Evolutionary conservation across 30 jellyfish, hydroid and myxozoan species (phyloP).

Genomic region (Euphysa ruthae): DNA sequence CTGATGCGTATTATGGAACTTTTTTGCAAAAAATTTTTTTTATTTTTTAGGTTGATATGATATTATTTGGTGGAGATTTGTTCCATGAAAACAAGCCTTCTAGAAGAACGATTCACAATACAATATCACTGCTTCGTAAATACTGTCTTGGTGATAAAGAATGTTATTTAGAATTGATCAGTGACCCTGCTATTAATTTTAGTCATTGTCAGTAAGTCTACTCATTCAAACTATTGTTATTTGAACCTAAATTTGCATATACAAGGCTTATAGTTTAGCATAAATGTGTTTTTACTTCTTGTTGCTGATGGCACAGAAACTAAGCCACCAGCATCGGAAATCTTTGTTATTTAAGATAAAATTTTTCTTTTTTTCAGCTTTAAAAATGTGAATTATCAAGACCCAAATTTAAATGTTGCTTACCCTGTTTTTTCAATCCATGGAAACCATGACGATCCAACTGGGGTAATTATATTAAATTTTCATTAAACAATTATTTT

Average conservation of each 20-base stretch:
- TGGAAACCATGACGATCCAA: slow-evolving; percentile 99
- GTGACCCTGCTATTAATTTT: slow-evolving; percentile 80
- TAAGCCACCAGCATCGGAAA: too few species aligned
- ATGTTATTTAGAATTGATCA: slow-evolving; percentile 69
- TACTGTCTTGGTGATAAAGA: slow-evolving; percentile 90
- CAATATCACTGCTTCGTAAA: slow-evolving; percentile 61
- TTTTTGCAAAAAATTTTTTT: too few species aligned
- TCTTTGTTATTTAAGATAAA: too few species aligned
- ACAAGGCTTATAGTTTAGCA: too few species aligned
- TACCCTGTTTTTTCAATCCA: slow-evolving; percentile 95
- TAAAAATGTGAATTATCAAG: slow-evolving; percentile 78
- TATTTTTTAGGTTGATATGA: slow-evolving; percentile 78
- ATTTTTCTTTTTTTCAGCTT: slow-evolving; percentile 28
- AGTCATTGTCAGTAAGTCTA: slow-evolving; percentile 85
- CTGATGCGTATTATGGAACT: too few species aligned
- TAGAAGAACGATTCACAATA: slow-evolving; percentile 62
- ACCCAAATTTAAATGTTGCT: slow-evolving; percentile 77
- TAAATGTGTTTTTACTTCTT: too few species aligned
- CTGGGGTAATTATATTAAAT: too few species aligned
- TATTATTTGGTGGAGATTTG: slow-evolving; percentile 95
- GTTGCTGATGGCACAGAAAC: too few species aligned
- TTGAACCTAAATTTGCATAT: too few species aligned
- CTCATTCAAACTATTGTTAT: too few species aligned
- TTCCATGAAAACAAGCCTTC: slow-evolving; percentile 99
- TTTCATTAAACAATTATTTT: too few species aligned